Evolutionary conservation across 2,113 vertebrate genomes (phyloP), one percentile per base, ranked within the genome.

Genomic region (Mormyrus lacerda): DNA sequence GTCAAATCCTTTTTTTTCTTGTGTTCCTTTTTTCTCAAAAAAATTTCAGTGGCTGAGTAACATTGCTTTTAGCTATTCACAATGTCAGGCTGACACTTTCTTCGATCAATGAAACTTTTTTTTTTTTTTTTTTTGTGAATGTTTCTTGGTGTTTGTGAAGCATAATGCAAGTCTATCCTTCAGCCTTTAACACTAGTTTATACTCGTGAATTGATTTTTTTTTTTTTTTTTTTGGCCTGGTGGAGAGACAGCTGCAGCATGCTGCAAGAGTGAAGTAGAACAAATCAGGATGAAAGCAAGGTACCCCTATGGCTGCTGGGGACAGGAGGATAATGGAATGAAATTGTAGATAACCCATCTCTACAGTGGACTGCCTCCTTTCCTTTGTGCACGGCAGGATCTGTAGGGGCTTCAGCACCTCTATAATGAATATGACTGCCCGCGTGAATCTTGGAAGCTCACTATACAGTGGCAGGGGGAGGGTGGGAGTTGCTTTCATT

Each of bases 391-490:
- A 53, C 87, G 82, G 91, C 84, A 84, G 87, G 88, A 89, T 91
- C 90, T 90, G 91, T 90, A 87, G 79, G 85, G 89, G 87, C 91
- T 89, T 61, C 84, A 90, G 90, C 58, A 61, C 91, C 61, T 87
- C 88, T 90, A 92, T 94, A 93, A 94, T 94, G 92, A 94, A 92
- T 92, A 93, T 42, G 87, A 89, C 93, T 91, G 93, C 92, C 92
- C 90, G 85, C 92, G 92, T 93, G 92, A 93, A 92, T 73, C 42
- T 85, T 17, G 15, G 19, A 47, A 48, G 82, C 82, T 89, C 55
- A 31, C 48, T 48, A 45, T 69, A 44, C 35, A 44, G 69, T 21
- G 89, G 83, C 92, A 91, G 90, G 89, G 50, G 65, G 35, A 35
- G 69, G 69, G 35, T 39, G 69, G 79, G 90, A 92, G 90, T 91